Evolutionary conservation across 1,140 invertebrate genomes (phyloP).

Genomic region (Drosophila bipectinata): DNA sequence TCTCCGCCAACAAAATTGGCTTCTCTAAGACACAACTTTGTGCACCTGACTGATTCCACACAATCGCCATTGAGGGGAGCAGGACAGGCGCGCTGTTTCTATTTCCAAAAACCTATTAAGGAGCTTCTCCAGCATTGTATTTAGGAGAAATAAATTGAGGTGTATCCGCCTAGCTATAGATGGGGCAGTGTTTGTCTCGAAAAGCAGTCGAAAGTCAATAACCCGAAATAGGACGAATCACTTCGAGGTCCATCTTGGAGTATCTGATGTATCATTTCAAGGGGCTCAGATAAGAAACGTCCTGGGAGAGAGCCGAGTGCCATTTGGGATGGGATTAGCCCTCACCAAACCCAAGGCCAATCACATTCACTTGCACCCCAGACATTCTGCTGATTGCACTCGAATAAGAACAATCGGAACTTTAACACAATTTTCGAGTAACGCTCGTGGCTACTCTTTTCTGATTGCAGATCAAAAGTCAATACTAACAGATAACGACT

Average conservation of each 20-base stretch:
- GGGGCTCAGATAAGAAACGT: conserved; percentile 25
- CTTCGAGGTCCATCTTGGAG: conserved; percentile 61
- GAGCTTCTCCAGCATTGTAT: no score
- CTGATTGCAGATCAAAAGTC: conserved; percentile 84
- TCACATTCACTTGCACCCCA: conserved; percentile 25
- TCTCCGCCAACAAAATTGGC: conserved; percentile 28
- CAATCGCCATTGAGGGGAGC: conserved; percentile 25
- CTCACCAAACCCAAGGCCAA: conserved; percentile 3
- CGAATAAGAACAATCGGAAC: conserved; percentile 31
- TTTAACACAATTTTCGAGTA: conserved; percentile 57
- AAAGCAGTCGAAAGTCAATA: conserved; percentile 28
- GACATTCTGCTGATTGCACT: conserved; percentile 40
- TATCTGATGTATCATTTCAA: conserved; percentile 62
- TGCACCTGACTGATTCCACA: conserved; percentile 61
- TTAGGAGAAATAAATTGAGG: no score
- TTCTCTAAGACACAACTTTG: conserved; percentile 22
- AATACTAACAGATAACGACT: conserved; percentile 84
- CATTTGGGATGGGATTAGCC: not conserved
- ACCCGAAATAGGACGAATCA: conserved; percentile 55
- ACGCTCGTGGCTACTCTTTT: conserved; percentile 24
- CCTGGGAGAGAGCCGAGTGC: no score
- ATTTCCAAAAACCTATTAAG: not conserved
- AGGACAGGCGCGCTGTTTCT: not conserved
- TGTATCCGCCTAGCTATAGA: no score
- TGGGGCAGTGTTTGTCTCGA: no score